These are phyloP conservation scores for Heterodera carotae DNA, from an alignment of 1,140 invertebrate genomes.

Conservation along the genomic window DNA sequence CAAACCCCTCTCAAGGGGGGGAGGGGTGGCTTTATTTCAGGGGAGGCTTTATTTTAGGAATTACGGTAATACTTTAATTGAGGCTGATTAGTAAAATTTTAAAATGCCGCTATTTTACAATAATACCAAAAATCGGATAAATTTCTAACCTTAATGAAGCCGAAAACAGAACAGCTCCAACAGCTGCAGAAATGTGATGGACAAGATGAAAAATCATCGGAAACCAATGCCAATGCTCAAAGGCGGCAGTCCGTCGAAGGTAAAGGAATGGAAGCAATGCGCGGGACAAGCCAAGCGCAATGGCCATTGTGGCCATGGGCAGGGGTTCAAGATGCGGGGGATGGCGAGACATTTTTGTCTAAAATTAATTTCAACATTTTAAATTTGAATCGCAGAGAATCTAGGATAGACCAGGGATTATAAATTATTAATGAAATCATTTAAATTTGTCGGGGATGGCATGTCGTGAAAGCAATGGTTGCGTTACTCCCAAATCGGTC, in stretches of 20 bases:
- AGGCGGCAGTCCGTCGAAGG: not conserved
- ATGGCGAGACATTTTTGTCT: not conserved
- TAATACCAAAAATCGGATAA: not conserved
- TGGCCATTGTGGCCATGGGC: not conserved
- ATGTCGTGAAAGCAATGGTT: too few relatives aligned
- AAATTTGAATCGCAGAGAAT: too few relatives aligned
- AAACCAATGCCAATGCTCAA: constrained; percentile 1
- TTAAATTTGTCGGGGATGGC: too few relatives aligned
- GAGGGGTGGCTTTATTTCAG: too few relatives aligned
- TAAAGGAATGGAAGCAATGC: constrained; percentile 1
- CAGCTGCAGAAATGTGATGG: not conserved
- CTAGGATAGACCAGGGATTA: too few relatives aligned
- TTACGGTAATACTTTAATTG: too few relatives aligned
- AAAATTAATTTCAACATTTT: not conserved
- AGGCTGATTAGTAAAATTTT: too few relatives aligned
- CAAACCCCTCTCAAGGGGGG: too few relatives aligned
- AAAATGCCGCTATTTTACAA: too few relatives aligned
- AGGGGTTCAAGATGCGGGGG: not conserved
- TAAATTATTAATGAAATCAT: too few relatives aligned
- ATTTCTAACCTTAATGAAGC: not conserved
- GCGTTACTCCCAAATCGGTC: too few relatives aligned
- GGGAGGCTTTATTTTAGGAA: too few relatives aligned
- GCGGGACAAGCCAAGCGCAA: not conserved
- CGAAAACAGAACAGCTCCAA: not conserved
- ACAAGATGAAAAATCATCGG: not conserved